These are phyloP conservation scores for Metaphire vulgaris DNA, from an alignment of 1,140 invertebrate species.

Conservation along the genomic window DNA sequence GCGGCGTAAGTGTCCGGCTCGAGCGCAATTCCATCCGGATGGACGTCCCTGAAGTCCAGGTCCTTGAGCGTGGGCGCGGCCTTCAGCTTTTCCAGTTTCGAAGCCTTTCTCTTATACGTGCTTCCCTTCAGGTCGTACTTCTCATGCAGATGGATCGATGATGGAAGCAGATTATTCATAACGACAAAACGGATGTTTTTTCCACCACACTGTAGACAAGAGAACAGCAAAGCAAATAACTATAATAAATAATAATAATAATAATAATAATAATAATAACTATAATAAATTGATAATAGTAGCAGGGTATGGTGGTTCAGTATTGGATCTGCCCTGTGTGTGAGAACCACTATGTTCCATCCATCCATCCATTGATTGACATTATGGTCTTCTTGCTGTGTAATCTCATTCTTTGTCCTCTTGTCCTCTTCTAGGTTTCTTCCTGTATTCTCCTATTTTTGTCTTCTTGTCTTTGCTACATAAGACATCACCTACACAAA, in stretches of 20 bases:
- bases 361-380: too few species aligned
- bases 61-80: slow-evolving; percentile 17
- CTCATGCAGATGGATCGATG: background rate
- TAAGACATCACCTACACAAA: too few species aligned
- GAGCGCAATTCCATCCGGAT: slow-evolving; percentile 10
- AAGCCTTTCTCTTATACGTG: slow-evolving; percentile 73
- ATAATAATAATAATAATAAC: too few species aligned
- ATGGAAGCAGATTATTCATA: slow-evolving; percentile 97
- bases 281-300: too few species aligned
- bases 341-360: too few species aligned
- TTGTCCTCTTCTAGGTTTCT: too few species aligned
- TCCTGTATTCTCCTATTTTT: too few species aligned
- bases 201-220: slow-evolving; percentile 71
- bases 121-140: slow-evolving; percentile 72
- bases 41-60: slow-evolving; percentile 16
- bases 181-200: slow-evolving; percentile 97
- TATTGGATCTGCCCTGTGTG: too few species aligned
- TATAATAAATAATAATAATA: background rate
- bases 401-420: too few species aligned
- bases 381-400: too few species aligned
- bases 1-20: slow-evolving; percentile 9
- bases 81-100: slow-evolving; percentile 17
- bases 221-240: slow-evolving; percentile 22
- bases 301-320: too few species aligned
- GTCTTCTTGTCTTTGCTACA: too few species aligned